phyloP scores from a whole-genome alignment of 2,113 vertebrate genomes.

The Onychostruthus taczanowskii region DNA sequence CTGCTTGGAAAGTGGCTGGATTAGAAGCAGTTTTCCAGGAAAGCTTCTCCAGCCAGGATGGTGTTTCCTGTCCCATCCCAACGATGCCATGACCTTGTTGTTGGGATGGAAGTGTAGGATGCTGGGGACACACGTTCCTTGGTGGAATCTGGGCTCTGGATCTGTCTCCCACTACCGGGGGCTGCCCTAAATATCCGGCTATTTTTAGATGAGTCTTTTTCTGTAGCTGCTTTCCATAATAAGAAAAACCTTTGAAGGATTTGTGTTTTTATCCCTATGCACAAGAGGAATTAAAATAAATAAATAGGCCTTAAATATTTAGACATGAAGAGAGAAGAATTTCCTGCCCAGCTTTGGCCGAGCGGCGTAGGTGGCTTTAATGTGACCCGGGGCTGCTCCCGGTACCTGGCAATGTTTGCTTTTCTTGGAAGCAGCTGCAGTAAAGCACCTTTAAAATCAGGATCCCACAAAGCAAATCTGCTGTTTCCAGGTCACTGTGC shows the following conservation, averaged over 20 bases:
- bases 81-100: neutral
- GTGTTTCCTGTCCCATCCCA: neutral
- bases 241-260: slow-evolving; percentile 61
- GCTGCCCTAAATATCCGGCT: slow-evolving; percentile 52
- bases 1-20: neutral
- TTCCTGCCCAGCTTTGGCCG: slow-evolving; percentile 47
- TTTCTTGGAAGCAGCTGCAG: neutral
- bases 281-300: slow-evolving; percentile 65
- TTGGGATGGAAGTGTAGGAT: neutral
- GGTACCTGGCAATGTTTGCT: neutral
- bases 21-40: neutral
- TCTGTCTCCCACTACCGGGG: neutral
- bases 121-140: neutral
- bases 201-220: slow-evolving; percentile 34
- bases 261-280: slow-evolving; percentile 50
- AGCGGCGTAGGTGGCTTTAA: slow-evolving; percentile 18
- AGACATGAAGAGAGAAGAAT: slow-evolving; percentile 45
- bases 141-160: neutral
- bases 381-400: neutral
- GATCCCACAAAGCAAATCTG: neutral
- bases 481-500: neutral
- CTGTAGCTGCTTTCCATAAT: slow-evolving; percentile 42
- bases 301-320: slow-evolving; percentile 54
- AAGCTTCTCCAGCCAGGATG: neutral
- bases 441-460: slow-evolving; percentile 6